These are phyloP conservation scores for Gymnocephalus cernua DNA, from an alignment of 2,113 vertebrate species.

Conservation along the genomic window DNA sequence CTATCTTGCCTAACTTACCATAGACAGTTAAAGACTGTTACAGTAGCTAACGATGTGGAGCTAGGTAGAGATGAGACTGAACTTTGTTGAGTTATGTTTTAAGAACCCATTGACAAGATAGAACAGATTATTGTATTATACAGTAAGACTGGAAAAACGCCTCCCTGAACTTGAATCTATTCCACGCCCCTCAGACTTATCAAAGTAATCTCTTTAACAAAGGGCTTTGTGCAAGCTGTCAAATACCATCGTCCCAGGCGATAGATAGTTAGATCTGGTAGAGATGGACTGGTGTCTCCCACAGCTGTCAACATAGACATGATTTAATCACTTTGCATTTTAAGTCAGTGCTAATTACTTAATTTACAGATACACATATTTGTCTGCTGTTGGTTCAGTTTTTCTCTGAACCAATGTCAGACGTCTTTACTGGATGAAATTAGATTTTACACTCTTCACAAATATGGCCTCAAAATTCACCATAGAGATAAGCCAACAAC, in stretches of 20 bases:
- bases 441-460: not conserved
- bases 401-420: not conserved
- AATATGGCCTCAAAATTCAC: not conserved
- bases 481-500: not conserved
- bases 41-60: slow-evolving; percentile 59
- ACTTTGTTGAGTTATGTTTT: slow-evolving; percentile 49
- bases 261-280: not conserved
- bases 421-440: slow-evolving; percentile 3
- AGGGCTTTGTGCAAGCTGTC: slow-evolving; percentile 78
- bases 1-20: slow-evolving; percentile 22
- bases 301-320: not conserved
- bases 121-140: not conserved
- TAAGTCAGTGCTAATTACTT: not conserved
- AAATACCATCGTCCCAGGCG: slow-evolving; percentile 57
- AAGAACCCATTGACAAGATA: not conserved
- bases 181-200: slow-evolving; percentile 67
- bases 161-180: slow-evolving; percentile 43
- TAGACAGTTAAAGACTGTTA: no score
- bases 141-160: slow-evolving; percentile 28
- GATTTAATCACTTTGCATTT: not conserved
- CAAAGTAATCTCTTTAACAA: slow-evolving; percentile 82
- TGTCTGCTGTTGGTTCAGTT: not conserved
- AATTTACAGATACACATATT: not conserved
- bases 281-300: not conserved
- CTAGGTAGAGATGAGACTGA: slow-evolving; percentile 46